phyloP scores from a whole-genome alignment of 2,888 invertebrate genomes.

The Druceiella hillmani region DNA sequence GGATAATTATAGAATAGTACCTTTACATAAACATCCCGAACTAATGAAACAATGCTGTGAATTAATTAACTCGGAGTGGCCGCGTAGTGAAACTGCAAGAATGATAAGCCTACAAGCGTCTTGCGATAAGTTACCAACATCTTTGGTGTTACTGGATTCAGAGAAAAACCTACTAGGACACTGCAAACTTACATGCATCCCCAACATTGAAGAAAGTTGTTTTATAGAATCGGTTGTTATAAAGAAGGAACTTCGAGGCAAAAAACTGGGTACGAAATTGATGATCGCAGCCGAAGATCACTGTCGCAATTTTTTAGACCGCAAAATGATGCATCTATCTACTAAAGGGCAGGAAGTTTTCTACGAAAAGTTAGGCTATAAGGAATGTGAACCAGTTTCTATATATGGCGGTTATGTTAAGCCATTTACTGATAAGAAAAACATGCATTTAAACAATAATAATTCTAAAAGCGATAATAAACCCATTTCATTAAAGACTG shows the following conservation, averaged over 20 bases:
- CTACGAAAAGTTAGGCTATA: constrained; percentile 69
- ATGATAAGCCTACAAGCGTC: constrained; percentile 69
- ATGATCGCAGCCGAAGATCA: constrained; percentile 73
- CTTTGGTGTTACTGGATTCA: constrained; percentile 58
- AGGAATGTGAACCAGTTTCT: constrained; percentile 61
- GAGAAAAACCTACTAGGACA: constrained; percentile 64
- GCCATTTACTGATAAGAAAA: no score
- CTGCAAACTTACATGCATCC: constrained; percentile 70
- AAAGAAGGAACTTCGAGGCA: constrained; percentile 61
- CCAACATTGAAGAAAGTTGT: constrained; percentile 63
- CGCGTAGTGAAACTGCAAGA: constrained; percentile 72
- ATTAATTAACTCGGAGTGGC: constrained; percentile 84
- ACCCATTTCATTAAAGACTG: no score
- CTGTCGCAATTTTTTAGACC: constrained; percentile 54
- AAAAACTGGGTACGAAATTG: constrained; percentile 69
- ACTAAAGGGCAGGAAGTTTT: constrained; percentile 72
- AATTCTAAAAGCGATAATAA: no score
- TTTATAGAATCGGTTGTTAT: constrained; percentile 82
- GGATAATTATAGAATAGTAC: constrained; percentile 49
- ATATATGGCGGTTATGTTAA: constrained; percentile 55
- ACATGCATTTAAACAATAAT: no score
- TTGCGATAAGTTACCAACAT: constrained; percentile 66
- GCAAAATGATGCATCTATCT: constrained; percentile 61
- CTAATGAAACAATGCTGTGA: constrained; percentile 66
- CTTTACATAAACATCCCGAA: constrained; percentile 68